Conservation (phyloP, 30 jellyfish, hydroid and myxozoan species). For the Mastigias papua region DNA sequence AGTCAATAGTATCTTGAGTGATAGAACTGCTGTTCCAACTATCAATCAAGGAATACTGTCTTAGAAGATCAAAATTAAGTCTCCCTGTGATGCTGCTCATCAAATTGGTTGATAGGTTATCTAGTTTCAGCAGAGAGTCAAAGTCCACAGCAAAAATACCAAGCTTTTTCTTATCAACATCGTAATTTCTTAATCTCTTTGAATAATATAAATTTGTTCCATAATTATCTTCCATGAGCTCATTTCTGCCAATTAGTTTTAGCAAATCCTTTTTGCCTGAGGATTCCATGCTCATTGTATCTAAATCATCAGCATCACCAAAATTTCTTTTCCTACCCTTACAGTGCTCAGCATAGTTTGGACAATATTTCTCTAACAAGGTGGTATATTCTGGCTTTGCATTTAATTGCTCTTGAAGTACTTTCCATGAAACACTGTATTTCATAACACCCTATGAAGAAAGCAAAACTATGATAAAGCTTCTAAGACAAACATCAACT, state of each 20-base stretch:
- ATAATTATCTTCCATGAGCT: not conserved
- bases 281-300: not conserved
- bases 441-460: constrained; percentile 85
- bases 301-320: not conserved
- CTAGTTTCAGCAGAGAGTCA: constrained; percentile 58
- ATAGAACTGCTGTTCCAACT: constrained; percentile 26
- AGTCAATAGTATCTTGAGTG: constrained; percentile 71
- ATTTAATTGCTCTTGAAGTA: constrained; percentile 74
- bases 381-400: constrained; percentile 64
- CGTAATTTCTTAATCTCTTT: constrained; percentile 37
- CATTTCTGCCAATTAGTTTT: constrained; percentile 22
- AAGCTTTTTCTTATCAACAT: constrained; percentile 68
- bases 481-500: not conserved
- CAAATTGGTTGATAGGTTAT: constrained; percentile 49
- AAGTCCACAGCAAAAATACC: constrained; percentile 76
- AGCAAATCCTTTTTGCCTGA: constrained; percentile 24
- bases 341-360: constrained; percentile 26
- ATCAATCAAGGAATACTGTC: constrained; percentile 45
- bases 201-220: not conserved
- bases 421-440: constrained; percentile 84
- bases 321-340: not conserved
- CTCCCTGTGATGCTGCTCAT: constrained; percentile 54
- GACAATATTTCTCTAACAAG: constrained; percentile 44
- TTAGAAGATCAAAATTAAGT: constrained; percentile 71
- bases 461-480: not conserved